phyloP scores from a whole-genome alignment of 2,113 vertebrate species.

The Mystacornis crossleyi region DNA sequence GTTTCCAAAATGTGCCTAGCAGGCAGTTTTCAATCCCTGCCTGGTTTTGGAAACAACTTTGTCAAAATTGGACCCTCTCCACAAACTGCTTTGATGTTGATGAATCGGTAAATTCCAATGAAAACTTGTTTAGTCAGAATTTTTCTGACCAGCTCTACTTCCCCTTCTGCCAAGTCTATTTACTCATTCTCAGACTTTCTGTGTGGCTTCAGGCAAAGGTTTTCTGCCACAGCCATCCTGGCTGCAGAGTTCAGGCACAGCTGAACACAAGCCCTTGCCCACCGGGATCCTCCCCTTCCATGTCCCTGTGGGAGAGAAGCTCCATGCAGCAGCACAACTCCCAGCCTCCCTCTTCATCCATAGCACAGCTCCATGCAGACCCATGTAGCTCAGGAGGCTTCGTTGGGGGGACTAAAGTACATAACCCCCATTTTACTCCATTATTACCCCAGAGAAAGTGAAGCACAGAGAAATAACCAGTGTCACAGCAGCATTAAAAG shows the following conservation, averaged over 20 bases:
- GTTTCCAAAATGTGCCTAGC: constrained; percentile 52
- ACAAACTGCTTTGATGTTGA: constrained; percentile 62
- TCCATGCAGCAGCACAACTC: not conserved
- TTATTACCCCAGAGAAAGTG: not conserved
- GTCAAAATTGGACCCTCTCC: constrained; percentile 63
- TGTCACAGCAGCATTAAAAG: not conserved
- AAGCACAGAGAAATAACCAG: not conserved
- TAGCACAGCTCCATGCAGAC: not conserved
- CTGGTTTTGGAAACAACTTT: constrained; percentile 58
- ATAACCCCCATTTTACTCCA: not conserved
- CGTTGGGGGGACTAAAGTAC: not conserved
- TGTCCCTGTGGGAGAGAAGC: not conserved
- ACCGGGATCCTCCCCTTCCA: fast-evolving
- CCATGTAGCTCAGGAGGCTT: not conserved
- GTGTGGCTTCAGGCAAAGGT: not conserved
- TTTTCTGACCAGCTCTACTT: constrained; percentile 56
- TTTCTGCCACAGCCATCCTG: not conserved
- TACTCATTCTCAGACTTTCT: constrained; percentile 7
- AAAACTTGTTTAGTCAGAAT: constrained; percentile 67
- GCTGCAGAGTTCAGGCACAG: not conserved
- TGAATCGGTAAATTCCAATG: constrained; percentile 56
- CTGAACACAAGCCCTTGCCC: not conserved
- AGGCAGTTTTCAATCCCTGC: constrained; percentile 47
- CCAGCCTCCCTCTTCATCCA: not conserved
- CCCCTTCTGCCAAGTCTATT: constrained; percentile 21